Percentiles rank a stretch among this genome's conserved stretches.
phyloP scores from a whole-genome alignment of 1,140 invertebrate species.

The Lysiphlebus fabarum region DNA sequence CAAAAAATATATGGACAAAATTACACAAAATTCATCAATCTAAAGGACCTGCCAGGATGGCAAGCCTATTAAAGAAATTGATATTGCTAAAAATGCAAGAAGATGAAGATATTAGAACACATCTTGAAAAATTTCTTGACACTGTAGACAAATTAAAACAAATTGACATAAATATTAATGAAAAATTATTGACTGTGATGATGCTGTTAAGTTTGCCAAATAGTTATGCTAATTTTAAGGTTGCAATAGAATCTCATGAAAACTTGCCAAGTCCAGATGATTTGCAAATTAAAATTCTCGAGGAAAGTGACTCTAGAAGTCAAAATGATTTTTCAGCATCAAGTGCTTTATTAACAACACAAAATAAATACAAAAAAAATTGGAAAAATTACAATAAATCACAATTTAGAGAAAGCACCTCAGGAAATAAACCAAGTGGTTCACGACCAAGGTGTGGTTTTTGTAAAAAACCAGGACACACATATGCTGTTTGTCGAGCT shows the following conservation, averaged over 20 bases:
- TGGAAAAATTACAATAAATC: neutral
- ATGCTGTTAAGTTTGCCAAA: conserved; percentile 18
- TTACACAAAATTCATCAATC: conserved; percentile 22
- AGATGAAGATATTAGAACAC: conserved; percentile 7
- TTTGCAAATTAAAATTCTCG: conserved; percentile 15
- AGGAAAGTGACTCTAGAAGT: conserved; percentile 10
- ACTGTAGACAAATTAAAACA: conserved; percentile 17
- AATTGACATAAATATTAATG: conserved; percentile 14
- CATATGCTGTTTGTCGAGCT: conserved; percentile 11
- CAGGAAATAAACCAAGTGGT: neutral
- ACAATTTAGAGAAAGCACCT: neutral
- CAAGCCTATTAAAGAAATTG: conserved; percentile 17
- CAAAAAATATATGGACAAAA: conserved; percentile 21
- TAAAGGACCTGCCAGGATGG: conserved; percentile 22
- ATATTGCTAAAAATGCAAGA: conserved; percentile 17
- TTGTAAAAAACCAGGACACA: conserved; percentile 25
- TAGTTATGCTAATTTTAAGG: conserved; percentile 5
- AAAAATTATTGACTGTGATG: conserved; percentile 15
- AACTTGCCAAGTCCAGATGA: conserved; percentile 10
- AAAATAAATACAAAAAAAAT: neutral
- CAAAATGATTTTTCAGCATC: neutral
- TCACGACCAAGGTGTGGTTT: conserved; percentile 12
- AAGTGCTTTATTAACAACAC: conserved; percentile 4
- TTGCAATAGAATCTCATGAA: conserved; percentile 7
- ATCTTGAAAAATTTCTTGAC: conserved; percentile 19